These are phyloP conservation scores for Criorhina ranunculi DNA, from an alignment of 2,888 invertebrate genomes.

Conservation along the genomic window DNA sequence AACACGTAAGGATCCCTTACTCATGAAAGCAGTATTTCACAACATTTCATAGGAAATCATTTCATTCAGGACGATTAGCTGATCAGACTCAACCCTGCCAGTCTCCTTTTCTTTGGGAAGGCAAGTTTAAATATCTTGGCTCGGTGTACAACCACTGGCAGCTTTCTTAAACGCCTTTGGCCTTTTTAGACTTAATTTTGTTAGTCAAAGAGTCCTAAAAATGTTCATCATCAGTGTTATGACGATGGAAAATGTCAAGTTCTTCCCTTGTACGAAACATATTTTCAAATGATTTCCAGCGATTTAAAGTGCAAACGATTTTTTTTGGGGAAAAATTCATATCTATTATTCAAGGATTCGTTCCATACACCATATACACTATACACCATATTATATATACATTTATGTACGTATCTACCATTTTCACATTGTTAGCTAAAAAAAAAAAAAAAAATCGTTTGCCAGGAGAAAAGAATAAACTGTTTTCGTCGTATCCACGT, in stretches of 20 bases:
- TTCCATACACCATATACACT: not conserved
- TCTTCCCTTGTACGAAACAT: too few species aligned
- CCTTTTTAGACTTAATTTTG: not conserved
- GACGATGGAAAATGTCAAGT: not conserved
- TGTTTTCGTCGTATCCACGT: constrained; percentile 18
- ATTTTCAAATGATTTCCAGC: constrained; percentile 2
- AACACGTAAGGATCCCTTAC: too few species aligned
- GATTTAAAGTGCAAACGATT: constrained; percentile 19
- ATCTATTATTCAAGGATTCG: constrained; percentile 4
- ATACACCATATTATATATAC: not conserved
- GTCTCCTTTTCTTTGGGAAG: too few species aligned
- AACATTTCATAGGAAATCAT: too few species aligned
- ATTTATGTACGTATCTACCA: not conserved
- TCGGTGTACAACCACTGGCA: too few species aligned
- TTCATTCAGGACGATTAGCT: too few species aligned
- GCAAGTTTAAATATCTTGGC: too few species aligned
- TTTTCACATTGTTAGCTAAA: constrained; percentile 8
- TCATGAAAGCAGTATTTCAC: too few species aligned
- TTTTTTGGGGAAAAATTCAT: constrained; percentile 8
- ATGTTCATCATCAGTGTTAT: constrained; percentile 6
- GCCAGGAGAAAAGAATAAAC: not conserved
- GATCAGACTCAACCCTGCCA: too few species aligned
- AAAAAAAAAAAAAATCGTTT: not conserved
- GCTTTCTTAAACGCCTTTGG: too few species aligned
- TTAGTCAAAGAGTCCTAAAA: not conserved